phyloP scores from a whole-genome alignment of 2,113 vertebrate species.

The Sardina pilchardus region DNA sequence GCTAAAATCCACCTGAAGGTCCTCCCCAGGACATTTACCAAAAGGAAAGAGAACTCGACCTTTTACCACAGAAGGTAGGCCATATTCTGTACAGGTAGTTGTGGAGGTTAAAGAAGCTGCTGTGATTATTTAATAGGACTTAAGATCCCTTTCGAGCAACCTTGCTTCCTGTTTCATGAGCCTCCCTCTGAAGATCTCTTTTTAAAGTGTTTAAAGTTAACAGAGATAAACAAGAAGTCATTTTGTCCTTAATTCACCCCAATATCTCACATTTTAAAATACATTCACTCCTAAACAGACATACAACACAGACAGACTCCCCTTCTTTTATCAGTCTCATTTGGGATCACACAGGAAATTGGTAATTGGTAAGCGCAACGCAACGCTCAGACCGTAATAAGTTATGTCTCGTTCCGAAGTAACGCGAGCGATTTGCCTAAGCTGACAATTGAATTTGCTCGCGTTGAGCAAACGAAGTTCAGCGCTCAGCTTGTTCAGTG shows the following conservation, averaged over 20 bases:
- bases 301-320: neutral
- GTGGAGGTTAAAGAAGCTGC: neutral
- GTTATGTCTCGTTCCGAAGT: no score
- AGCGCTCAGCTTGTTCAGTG: no score
- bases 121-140: neutral
- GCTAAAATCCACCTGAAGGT: constrained; percentile 81
- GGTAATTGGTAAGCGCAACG: no score
- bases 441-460: no score
- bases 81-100: constrained; percentile 16
- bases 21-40: constrained; percentile 84
- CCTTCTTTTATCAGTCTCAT: neutral
- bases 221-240: neutral
- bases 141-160: no score
- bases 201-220: neutral
- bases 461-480: no score
- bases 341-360: no score
- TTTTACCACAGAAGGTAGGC: constrained; percentile 78
- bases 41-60: constrained; percentile 88
- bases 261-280: neutral
- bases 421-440: no score
- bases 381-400: no score
- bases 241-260: no score
- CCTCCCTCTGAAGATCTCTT: neutral
- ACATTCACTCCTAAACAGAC: neutral
- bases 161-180: no score